phyloP scores from a whole-genome alignment of 2,797 vertebrate genomes.

The Anas georgica region DNA sequence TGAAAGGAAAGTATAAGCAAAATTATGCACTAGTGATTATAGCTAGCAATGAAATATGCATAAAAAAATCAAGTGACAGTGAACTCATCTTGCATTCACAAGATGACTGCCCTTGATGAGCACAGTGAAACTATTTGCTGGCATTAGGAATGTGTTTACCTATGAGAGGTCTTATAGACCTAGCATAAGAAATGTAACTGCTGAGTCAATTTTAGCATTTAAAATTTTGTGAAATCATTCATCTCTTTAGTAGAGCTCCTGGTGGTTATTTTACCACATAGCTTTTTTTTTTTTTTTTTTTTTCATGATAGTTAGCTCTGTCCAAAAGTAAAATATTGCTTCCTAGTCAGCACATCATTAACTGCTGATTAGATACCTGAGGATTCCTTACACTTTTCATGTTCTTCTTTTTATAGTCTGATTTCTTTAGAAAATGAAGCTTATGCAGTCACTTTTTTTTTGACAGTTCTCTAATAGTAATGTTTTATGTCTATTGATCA shows the following conservation, averaged over 20 bases:
- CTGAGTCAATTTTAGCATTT: background rate
- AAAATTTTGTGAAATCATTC: background rate
- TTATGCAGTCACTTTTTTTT: background rate
- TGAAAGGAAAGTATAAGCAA: background rate
- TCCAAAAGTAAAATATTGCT: background rate
- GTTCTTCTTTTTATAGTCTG: background rate
- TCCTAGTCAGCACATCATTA: background rate
- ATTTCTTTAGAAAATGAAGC: background rate
- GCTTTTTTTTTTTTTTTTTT: background rate
- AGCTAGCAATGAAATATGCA: background rate
- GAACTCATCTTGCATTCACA: background rate
- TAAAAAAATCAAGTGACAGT: background rate
- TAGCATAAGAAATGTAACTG: background rate
- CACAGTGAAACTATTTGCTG: background rate
- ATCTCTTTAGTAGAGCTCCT: background rate
- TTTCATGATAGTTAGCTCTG: background rate
- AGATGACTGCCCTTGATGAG: background rate
- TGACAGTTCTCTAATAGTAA: background rate
- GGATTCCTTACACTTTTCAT: background rate
- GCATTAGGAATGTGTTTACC: background rate
- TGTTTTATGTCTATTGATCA: background rate
- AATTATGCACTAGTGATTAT: background rate
- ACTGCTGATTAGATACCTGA: background rate
- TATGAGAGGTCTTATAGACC: background rate
- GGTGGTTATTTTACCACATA: background rate